Evolutionary conservation across 2,797 vertebrate species (phyloP).

Genomic region (Tolypeutes matacus): DNA sequence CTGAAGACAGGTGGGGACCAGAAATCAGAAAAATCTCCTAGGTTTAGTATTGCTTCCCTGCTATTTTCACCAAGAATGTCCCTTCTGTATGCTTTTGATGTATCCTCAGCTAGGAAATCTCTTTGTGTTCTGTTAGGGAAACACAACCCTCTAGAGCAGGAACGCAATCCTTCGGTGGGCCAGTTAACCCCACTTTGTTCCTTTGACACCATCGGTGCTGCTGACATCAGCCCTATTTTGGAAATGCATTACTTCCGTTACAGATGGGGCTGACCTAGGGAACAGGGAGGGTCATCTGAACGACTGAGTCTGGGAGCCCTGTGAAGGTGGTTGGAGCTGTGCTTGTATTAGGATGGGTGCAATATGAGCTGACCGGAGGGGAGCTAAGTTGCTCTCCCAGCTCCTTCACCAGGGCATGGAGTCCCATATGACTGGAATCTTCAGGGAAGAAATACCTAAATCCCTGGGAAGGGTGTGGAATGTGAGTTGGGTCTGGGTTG

Average conservation of each 20-base stretch:
- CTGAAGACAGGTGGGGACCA: not conserved
- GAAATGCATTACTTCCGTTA: slow-evolving; percentile 29
- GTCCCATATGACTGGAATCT: not conserved
- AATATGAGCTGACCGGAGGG: not conserved
- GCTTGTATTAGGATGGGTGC: not conserved
- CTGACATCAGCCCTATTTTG: not conserved
- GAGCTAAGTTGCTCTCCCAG: not conserved
- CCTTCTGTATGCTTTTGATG: not conserved
- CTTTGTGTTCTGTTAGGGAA: not conserved
- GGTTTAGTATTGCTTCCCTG: not conserved
- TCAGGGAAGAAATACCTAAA: not conserved
- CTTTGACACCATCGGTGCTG: not conserved
- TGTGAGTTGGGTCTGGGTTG: not conserved
- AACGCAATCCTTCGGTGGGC: not conserved
- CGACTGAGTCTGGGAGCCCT: not conserved
- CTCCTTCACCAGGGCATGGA: not conserved
- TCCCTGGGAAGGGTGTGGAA: not conserved
- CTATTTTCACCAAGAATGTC: not conserved
- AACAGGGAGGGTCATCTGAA: not conserved
- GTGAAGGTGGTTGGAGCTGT: not conserved
- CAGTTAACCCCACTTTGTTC: not conserved
- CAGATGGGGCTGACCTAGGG: not conserved
- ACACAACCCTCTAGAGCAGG: not conserved
- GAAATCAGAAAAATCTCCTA: slow-evolving; percentile 9
- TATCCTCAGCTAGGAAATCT: not conserved